These are phyloP conservation scores for Cryptus armator DNA, from an alignment of 2,888 invertebrate genomes.

Conservation along the genomic window DNA sequence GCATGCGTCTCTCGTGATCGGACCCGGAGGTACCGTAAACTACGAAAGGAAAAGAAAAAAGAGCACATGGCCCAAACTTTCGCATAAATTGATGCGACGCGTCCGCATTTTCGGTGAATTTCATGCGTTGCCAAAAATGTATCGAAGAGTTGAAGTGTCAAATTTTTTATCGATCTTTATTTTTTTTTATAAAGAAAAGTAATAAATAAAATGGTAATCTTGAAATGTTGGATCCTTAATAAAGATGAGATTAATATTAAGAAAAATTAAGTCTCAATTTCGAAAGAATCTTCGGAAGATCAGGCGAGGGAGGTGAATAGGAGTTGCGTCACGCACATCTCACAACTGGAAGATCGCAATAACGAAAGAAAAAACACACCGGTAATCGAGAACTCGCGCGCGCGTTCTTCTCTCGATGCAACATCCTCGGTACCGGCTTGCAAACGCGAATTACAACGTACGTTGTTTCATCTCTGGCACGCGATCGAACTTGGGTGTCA, in stretches of 20 bases:
- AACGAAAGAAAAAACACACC: conserved; percentile 23
- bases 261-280: not conserved
- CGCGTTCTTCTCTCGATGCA: conserved; percentile 50
- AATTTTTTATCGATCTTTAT: too few species aligned
- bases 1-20: conserved; percentile 19
- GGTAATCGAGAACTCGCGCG: conserved; percentile 47
- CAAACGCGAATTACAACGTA: conserved; percentile 52
- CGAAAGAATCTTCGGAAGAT: conserved; percentile 17
- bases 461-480: conserved; percentile 75
- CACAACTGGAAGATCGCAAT: not conserved
- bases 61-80: not conserved
- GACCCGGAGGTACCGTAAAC: not conserved
- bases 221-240: too few species aligned
- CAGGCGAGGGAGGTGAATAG: not conserved
- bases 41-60: not conserved
- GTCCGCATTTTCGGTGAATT: too few species aligned
- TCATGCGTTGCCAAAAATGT: too few species aligned
- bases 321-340: conserved; percentile 25
- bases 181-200: too few species aligned
- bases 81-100: not conserved
- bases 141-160: too few species aligned
- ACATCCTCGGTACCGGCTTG: conserved; percentile 48
- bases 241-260: not conserved
- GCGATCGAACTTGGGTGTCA: conserved; percentile 76
- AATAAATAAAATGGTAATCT: too few species aligned